Conservation (phyloP, 2,113 vertebrate species). For the Fukomys damarensis region DNA sequence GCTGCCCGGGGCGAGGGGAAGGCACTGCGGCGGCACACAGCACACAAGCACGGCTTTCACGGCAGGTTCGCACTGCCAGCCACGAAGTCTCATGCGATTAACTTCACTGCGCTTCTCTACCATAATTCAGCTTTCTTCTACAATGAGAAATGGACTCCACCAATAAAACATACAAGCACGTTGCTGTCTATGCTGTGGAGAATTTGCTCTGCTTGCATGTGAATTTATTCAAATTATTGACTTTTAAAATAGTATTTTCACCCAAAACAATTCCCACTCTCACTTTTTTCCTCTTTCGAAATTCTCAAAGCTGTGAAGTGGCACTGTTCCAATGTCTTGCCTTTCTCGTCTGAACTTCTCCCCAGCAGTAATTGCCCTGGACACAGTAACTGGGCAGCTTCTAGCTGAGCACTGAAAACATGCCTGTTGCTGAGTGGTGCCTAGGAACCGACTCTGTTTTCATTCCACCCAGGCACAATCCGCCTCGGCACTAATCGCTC, state of each 20-base stretch:
- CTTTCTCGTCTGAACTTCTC: background rate
- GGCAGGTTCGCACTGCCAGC: no score
- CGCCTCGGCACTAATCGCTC: slow-evolving; percentile 41
- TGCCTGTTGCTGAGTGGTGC: slow-evolving; percentile 19
- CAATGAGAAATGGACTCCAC: background rate
- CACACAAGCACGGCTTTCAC: background rate
- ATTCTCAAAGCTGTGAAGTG: background rate
- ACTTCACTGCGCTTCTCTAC: background rate
- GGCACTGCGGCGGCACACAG: no score
- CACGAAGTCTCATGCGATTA: background rate
- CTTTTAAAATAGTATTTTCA: slow-evolving; percentile 45
- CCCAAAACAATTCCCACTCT: background rate
- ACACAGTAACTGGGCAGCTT: slow-evolving; percentile 54
- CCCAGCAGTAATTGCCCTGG: background rate
- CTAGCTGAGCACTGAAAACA: background rate
- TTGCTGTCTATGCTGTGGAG: background rate
- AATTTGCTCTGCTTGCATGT: background rate
- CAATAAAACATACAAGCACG: background rate
- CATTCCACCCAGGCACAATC: background rate
- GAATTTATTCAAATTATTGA: slow-evolving; percentile 18
- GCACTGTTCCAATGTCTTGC: slow-evolving; percentile 36
- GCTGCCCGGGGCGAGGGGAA: background rate
- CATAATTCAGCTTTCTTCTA: background rate
- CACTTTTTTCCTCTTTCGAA: background rate
- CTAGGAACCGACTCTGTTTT: slow-evolving; percentile 59